Conservation (phyloP, 2,888 invertebrate genomes). For the Palloptera scutellata region DNA sequence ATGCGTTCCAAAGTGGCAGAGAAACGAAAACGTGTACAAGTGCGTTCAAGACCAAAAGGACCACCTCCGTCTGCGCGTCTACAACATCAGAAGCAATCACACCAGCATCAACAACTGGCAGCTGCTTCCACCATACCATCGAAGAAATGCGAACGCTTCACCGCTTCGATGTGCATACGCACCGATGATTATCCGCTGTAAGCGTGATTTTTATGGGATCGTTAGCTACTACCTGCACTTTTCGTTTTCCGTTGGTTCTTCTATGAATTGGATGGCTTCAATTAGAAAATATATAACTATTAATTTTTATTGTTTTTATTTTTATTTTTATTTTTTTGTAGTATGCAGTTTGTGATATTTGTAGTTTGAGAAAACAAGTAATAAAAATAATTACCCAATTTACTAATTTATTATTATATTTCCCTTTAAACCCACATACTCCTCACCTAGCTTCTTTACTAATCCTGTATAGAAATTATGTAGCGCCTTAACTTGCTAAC, state of each 20-base stretch:
- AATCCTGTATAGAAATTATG: no score
- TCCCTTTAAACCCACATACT: no score
- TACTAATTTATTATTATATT: no score
- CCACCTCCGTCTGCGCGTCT: slow-evolving; percentile 8
- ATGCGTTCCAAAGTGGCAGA: slow-evolving; percentile 37
- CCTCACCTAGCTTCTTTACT: no score
- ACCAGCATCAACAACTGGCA: slow-evolving; percentile 40
- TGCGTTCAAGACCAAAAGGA: slow-evolving; percentile 38
- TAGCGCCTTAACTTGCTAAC: no score
- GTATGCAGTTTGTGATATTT: slow-evolving; percentile 19
- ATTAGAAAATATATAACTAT: no score
- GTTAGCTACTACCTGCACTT: no score
- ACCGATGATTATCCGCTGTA: slow-evolving; percentile 81
- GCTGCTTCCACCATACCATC: slow-evolving; percentile 46
- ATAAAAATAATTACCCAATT: no score
- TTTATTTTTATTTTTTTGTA: slow-evolving; percentile 6
- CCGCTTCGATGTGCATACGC: slow-evolving; percentile 76
- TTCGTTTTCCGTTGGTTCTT: no score
- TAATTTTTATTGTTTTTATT: slow-evolving; percentile 1
- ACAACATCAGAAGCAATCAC: no score
- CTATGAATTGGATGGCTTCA: no score
- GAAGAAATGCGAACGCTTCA: slow-evolving; percentile 72
- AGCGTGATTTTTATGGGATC: slow-evolving; percentile 57
- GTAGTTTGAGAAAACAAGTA: slow-evolving; percentile 1
- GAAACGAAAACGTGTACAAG: slow-evolving; percentile 54